A percentile compares a stretch with the other conserved stretches of the same genome.
Evolutionary conservation across 92 coral and sea anemone species (phyloP).

Genomic region (Metridium senile): DNA sequence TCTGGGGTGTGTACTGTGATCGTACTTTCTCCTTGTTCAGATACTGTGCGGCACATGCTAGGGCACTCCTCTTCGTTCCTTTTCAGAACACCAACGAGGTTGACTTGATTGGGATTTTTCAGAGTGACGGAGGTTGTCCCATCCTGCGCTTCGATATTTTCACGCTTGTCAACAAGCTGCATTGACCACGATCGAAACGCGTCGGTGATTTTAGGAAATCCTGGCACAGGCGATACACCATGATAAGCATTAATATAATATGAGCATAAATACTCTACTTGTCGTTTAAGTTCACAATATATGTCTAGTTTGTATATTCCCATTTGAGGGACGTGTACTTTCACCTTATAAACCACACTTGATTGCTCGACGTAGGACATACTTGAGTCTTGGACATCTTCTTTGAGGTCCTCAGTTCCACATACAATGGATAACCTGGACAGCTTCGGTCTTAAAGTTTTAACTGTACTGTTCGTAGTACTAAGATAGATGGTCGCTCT

Average conservation of each 20-base stretch:
- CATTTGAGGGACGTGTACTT: conserved; percentile 66
- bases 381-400: conserved; percentile 47
- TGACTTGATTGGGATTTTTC: conserved; percentile 51
- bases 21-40: conserved; percentile 25
- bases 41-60: conserved; percentile 60
- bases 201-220: conserved; percentile 65
- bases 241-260: conserved; percentile 62
- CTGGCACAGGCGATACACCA: conserved; percentile 61
- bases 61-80: conserved; percentile 54
- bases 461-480: conserved; percentile 46
- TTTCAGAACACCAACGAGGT: conserved; percentile 56
- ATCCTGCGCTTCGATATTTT: conserved; percentile 64
- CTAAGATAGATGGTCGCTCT: conserved; percentile 49
- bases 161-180: conserved; percentile 51
- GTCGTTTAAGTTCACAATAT: conserved; percentile 52
- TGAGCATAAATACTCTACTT: conserved; percentile 58
- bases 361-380: conserved; percentile 56
- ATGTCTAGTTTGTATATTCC: conserved; percentile 72
- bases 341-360: conserved; percentile 50
- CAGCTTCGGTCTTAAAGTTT: conserved; percentile 44
- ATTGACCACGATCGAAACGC: conserved; percentile 49
- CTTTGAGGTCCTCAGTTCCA: conserved; percentile 30
- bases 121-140: conserved; percentile 63
- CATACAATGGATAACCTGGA: conserved; percentile 22
- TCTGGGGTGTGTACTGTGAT: conserved; percentile 62